These are phyloP conservation scores for Torymus tubicola DNA, from an alignment of 2,888 invertebrate species.

Conservation along the genomic window DNA sequence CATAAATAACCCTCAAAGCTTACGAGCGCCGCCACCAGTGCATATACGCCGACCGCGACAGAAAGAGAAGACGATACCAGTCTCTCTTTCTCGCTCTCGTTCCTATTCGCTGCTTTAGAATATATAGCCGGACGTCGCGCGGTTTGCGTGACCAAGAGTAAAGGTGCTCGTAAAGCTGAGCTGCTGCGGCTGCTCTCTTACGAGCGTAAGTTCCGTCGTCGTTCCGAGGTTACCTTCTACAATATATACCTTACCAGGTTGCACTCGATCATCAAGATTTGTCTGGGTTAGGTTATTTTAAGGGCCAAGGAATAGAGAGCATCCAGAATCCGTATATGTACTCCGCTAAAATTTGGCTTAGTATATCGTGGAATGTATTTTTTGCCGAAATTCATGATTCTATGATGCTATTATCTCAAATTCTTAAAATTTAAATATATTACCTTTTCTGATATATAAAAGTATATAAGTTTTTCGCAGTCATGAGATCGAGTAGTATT, in stretches of 20 bases:
- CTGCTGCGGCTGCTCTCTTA: slow-evolving; percentile 35
- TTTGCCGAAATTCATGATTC: no score
- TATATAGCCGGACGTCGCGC: slow-evolving; percentile 37
- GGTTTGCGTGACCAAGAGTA: slow-evolving; percentile 65
- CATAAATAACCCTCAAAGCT: slow-evolving; percentile 75
- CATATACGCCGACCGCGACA: slow-evolving; percentile 48
- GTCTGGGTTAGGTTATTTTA: no score
- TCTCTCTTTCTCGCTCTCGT: not conserved
- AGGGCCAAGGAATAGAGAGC: no score
- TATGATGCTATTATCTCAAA: no score
- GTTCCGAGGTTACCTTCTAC: not conserved
- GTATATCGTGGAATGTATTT: no score
- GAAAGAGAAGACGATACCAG: not conserved
- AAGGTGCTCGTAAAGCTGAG: slow-evolving; percentile 71
- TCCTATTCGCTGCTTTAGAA: no score
- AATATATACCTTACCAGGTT: slow-evolving; percentile 1
- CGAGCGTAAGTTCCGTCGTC: slow-evolving; percentile 8
- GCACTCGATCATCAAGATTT: slow-evolving; percentile 65
- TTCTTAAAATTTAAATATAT: no score
- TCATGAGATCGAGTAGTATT: no score
- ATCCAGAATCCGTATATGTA: no score
- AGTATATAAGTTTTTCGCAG: no score
- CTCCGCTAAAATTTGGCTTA: no score
- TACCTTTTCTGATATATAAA: no score
- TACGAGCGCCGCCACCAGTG: slow-evolving; percentile 66